Conservation (phyloP, 2,113 vertebrate genomes). For the Eptatretus burgeri region DNA sequence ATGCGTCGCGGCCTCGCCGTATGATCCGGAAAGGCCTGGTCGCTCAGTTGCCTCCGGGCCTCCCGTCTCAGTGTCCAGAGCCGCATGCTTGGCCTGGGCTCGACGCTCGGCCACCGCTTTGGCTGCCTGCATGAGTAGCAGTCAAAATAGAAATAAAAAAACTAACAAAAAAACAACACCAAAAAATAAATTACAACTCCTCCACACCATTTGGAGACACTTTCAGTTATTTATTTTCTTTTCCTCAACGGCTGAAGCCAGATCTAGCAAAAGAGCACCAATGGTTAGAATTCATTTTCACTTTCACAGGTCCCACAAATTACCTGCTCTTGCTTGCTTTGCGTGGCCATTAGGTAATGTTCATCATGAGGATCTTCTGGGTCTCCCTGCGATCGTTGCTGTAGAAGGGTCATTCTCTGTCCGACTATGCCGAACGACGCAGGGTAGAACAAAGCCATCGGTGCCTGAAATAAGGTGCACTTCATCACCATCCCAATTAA, state of each 20-base stretch:
- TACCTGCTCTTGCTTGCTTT: conserved; percentile 95
- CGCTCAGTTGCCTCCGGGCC: conserved; percentile 14
- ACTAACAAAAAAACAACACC: not conserved
- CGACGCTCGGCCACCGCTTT: conserved; percentile 62
- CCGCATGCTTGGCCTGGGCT: conserved; percentile 29
- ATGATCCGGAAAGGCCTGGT: not conserved
- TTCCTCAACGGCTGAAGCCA: too few species aligned
- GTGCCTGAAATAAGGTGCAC: conserved; percentile 23
- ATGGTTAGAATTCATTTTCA: too few species aligned
- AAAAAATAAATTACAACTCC: not conserved
- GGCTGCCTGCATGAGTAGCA: conserved; percentile 27
- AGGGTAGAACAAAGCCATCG: conserved; percentile 89
- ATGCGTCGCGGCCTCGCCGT: too few species aligned
- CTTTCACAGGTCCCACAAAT: not conserved
- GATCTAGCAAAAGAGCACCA: too few species aligned
- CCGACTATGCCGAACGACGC: conserved; percentile 81
- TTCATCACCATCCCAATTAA: too few species aligned
- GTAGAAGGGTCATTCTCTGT: conserved; percentile 75
- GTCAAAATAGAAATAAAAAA: not conserved
- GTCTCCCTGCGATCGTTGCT: conserved; percentile 63
- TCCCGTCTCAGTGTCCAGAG: conserved; percentile 44
- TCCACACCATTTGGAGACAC: not conserved
- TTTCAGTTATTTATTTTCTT: too few species aligned
- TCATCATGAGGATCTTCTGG: conserved; percentile 84
- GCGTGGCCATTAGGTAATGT: conserved; percentile 65